Evolutionary conservation across 2,113 vertebrate genomes (phyloP).

Genomic region (Nannobrachium achirus): DNA sequence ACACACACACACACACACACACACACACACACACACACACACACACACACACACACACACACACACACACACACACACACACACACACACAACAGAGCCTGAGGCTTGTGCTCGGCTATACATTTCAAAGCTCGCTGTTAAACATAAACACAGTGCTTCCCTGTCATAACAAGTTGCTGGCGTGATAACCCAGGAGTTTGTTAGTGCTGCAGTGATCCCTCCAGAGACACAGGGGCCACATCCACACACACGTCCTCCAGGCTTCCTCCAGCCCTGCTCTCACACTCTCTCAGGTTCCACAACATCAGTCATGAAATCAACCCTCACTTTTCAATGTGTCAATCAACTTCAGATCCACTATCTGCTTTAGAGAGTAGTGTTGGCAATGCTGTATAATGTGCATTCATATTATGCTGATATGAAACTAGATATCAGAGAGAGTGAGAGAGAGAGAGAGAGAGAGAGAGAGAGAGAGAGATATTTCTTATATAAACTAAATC

Average conservation of each 20-base stretch:
- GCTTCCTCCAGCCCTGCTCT: conserved; percentile 52
- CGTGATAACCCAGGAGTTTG: conserved; percentile 61
- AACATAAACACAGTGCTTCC: conserved; percentile 78
- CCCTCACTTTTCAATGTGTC: conserved; percentile 29
- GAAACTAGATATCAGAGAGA: conserved; percentile 13
- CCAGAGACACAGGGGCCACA: conserved; percentile 50
- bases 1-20: background rate
- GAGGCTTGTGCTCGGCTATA: conserved; percentile 53
- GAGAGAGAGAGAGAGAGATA: background rate
- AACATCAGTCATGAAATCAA: conserved; percentile 40
- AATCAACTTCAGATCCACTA: conserved; percentile 36
- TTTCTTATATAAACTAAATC: too few relatives aligned
- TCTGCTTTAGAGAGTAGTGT: conserved; percentile 29
- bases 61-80: conserved; percentile 16
- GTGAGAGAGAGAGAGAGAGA: conserved; percentile 9
- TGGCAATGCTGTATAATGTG: too few relatives aligned
- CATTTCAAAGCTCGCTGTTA: conserved; percentile 74
- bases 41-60: background rate
- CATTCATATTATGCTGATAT: too few relatives aligned
- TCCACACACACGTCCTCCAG: conserved; percentile 58
- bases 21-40: background rate
- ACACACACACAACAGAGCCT: conserved; percentile 46
- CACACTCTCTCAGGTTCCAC: conserved; percentile 53
- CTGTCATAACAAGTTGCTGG: conserved; percentile 72
- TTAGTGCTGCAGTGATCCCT: conserved; percentile 70